A percentile compares a stretch with the other conserved stretches of the same genome.
Conservation (phyloP, 2,888 invertebrate species). For the Hoplodrina ambigua region DNA sequence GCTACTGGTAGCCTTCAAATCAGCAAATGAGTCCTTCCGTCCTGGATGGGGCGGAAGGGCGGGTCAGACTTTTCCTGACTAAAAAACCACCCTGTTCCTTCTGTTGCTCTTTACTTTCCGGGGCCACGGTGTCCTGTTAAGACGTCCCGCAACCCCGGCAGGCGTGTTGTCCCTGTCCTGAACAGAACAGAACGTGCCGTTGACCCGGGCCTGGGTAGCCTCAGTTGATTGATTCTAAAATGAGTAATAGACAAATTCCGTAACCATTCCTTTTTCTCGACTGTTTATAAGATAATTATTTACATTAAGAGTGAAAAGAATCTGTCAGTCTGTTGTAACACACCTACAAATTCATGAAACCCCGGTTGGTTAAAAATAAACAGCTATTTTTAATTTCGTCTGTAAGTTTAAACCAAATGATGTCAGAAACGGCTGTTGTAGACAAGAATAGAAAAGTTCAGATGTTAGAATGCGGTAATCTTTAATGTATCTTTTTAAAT, state of each 20-base stretch:
- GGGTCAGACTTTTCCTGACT: too few species aligned
- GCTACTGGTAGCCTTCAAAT: background rate
- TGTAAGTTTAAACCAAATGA: conserved; percentile 14
- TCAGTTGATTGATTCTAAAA: conserved; percentile 17
- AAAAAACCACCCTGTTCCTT: too few species aligned
- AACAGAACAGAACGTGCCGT: too few species aligned
- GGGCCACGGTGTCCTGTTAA: too few species aligned
- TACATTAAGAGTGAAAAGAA: conserved; percentile 24
- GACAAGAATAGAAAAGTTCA: conserved; percentile 12
- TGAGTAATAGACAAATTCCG: conserved; percentile 33
- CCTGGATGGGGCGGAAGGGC: too few species aligned
- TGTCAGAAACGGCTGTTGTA: conserved; percentile 30
- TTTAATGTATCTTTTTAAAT: background rate
- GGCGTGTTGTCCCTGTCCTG: too few species aligned
- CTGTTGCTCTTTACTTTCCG: too few species aligned
- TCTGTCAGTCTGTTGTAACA: conserved; percentile 34
- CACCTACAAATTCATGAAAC: conserved; percentile 10
- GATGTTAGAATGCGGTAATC: conserved; percentile 8
- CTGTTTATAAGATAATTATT: conserved; percentile 25
- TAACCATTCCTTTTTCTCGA: background rate
- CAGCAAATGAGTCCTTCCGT: too few species aligned
- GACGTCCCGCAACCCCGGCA: too few species aligned
- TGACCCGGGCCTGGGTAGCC: too few species aligned
- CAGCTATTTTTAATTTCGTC: conserved; percentile 35
- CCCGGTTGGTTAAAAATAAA: conserved; percentile 39